These are phyloP conservation scores for Botia kubotai DNA, from an alignment of 2,797 vertebrate species.

Conservation along the genomic window DNA sequence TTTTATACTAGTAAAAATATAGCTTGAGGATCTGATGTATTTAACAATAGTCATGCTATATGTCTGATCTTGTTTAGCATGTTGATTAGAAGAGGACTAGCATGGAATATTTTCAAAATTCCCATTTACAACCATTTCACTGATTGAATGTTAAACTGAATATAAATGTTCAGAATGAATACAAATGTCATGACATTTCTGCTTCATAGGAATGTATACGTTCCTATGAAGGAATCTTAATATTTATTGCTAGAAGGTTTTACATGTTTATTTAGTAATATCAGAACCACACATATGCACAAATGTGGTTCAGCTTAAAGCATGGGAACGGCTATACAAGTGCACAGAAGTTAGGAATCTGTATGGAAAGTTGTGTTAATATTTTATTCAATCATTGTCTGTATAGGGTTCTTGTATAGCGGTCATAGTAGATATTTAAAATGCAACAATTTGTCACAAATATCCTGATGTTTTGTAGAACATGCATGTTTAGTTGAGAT, in stretches of 20 bases:
- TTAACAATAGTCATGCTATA: background rate
- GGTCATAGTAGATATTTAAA: background rate
- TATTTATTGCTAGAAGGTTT: no score
- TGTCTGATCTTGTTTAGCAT: background rate
- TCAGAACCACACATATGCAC: background rate
- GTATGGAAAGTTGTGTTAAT: background rate
- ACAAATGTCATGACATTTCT: background rate
- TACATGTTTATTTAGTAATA: background rate
- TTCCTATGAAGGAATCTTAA: background rate
- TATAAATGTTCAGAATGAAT: background rate
- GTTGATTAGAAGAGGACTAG: constrained; percentile 43
- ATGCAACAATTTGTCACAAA: background rate
- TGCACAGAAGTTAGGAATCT: background rate
- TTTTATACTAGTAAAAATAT: constrained; percentile 15
- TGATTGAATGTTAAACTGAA: background rate
- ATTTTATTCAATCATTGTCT: background rate
- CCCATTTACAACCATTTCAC: background rate
- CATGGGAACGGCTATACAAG: background rate
- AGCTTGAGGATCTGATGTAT: constrained; percentile 50
- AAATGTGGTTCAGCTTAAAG: background rate
- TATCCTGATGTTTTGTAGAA: background rate
- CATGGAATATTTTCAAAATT: background rate
- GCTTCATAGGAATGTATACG: background rate
- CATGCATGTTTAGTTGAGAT: background rate
- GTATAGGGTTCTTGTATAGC: background rate